Conservation (phyloP, 2,797 vertebrate species). For the Typhlichthys eigenmanni region DNA sequence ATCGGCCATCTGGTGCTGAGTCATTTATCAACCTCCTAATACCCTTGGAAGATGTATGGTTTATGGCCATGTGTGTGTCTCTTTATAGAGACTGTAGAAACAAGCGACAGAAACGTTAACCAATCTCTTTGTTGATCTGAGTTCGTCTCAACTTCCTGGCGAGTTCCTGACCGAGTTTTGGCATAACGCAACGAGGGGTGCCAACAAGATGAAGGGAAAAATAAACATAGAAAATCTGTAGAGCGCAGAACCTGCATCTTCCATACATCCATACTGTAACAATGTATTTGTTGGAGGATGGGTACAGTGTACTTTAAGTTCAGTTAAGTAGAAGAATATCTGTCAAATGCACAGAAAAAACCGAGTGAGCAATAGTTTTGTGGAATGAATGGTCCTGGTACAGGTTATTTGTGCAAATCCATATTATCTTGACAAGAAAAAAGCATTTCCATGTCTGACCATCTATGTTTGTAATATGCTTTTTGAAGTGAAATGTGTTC, state of each 20-base stretch:
- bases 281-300: background rate
- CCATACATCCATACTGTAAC: conserved; percentile 1
- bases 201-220: conserved; percentile 20
- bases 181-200: conserved; percentile 14
- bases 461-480: background rate
- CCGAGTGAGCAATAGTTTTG: background rate
- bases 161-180: conserved; percentile 18
- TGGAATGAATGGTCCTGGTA: too few species aligned
- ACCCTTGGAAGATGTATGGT: conserved; percentile 33
- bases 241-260: conserved; percentile 1
- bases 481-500: too few species aligned
- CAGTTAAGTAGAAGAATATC: too few species aligned
- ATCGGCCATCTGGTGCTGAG: conserved; percentile 26
- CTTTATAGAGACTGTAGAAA: background rate
- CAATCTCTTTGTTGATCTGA: conserved; percentile 47
- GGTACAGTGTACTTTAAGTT: background rate
- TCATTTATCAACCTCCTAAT: conserved; percentile 41
- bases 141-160: background rate
- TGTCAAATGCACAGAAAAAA: background rate
- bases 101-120: conserved; percentile 26
- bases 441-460: conserved; percentile 30
- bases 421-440: background rate
- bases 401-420: too few species aligned
- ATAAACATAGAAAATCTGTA: conserved; percentile 10
- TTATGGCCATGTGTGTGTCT: conserved; percentile 24